phyloP scores from a whole-genome alignment of 2,797 vertebrate species.

The Artibeus lituratus region DNA sequence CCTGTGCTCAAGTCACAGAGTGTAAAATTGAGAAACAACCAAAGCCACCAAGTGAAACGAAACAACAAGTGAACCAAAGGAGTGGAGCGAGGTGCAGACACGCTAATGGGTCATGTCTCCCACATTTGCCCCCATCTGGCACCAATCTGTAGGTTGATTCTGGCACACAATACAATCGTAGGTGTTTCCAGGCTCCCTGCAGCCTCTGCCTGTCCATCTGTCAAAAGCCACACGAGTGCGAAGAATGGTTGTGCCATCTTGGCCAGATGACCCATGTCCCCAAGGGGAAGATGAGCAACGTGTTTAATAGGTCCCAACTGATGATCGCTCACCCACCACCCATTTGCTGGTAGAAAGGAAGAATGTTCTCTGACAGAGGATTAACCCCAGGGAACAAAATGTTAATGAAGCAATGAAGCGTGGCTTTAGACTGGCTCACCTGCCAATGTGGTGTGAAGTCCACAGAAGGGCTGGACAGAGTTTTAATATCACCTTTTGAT shows the following conservation, averaged over 20 bases:
- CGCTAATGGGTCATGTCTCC: rapidly evolving
- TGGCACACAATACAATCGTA: neutral
- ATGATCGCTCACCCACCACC: neutral
- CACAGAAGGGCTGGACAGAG: neutral
- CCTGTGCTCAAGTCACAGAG: neutral
- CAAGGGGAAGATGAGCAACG: neutral
- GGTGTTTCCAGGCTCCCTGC: neutral
- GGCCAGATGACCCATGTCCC: neutral
- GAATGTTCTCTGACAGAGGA: neutral
- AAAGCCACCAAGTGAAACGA: neutral
- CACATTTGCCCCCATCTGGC: neutral
- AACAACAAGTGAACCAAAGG: neutral
- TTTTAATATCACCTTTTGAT: neutral
- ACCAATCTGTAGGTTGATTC: neutral
- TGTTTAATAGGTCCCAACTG: neutral
- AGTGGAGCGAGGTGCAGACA: neutral
- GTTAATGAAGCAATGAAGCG: neutral
- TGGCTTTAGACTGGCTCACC: neutral
- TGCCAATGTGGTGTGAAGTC: neutral
- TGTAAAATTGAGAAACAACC: neutral
- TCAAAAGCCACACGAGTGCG: neutral
- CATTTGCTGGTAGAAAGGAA: neutral
- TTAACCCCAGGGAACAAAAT: neutral
- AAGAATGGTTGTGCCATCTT: neutral
- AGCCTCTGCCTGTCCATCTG: neutral